A percentile compares a stretch with the other conserved stretches of the same genome.
phyloP scores from a whole-genome alignment of 2,888 invertebrate genomes.

The Mycalesis mineus region DNA sequence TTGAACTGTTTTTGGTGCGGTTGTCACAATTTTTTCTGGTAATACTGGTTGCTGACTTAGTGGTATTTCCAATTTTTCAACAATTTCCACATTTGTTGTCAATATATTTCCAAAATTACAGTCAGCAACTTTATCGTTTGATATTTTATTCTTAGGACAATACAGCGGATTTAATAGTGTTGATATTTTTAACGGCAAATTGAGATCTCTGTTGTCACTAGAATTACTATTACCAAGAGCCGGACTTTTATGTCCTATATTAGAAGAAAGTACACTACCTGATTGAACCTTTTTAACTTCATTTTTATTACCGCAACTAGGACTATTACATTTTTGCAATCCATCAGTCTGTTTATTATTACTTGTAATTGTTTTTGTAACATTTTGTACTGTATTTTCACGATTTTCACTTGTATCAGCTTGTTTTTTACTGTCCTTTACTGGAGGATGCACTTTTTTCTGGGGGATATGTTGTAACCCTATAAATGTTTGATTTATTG shows the following conservation, averaged over 20 bases:
- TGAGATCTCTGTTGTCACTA: slow-evolving; percentile 27
- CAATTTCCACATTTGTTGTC: not conserved
- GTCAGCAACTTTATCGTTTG: not conserved
- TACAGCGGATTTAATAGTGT: slow-evolving; percentile 45
- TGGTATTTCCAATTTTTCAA: not conserved
- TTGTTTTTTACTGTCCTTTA: not conserved
- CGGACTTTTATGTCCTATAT: not conserved
- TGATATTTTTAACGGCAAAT: slow-evolving; percentile 61
- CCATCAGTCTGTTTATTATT: not conserved
- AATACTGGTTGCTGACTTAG: not conserved
- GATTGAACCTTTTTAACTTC: slow-evolving; percentile 14
- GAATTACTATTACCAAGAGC: not conserved
- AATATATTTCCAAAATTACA: not conserved
- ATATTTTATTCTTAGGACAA: slow-evolving; percentile 35
- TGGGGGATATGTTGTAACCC: not conserved
- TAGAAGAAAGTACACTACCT: slow-evolving; percentile 13
- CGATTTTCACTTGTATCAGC: not conserved
- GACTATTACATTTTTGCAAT: slow-evolving; percentile 6
- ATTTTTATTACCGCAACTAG: not conserved
- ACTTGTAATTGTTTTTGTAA: not conserved
- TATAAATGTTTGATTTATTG: not conserved
- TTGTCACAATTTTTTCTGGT: not conserved
- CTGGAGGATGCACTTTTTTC: not conserved
- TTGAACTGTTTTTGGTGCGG: not conserved
- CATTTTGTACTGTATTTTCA: not conserved